phyloP scores from a whole-genome alignment of 2,888 invertebrate genomes.

The Bombyx huttoni region DNA sequence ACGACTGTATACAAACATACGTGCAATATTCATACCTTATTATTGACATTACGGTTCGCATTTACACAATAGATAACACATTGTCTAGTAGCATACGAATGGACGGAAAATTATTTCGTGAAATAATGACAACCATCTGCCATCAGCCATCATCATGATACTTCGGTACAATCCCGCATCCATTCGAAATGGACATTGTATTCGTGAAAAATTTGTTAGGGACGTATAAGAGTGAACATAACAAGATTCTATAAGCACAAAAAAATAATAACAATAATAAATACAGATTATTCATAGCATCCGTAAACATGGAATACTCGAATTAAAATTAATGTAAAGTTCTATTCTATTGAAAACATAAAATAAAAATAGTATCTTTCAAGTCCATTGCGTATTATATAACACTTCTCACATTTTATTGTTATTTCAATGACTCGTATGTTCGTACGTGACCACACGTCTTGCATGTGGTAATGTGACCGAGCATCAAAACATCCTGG shows the following conservation, averaged over 20 bases:
- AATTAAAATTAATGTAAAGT: too few species aligned
- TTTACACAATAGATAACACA: constrained; percentile 51
- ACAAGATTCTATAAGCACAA: background rate
- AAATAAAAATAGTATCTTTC: too few species aligned
- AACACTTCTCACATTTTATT: too few species aligned
- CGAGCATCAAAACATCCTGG: constrained; percentile 22
- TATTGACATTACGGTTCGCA: constrained; percentile 41
- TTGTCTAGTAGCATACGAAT: constrained; percentile 42
- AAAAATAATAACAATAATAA: background rate
- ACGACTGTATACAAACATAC: constrained; percentile 7
- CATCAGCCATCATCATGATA: too few species aligned
- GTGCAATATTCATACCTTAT: constrained; percentile 14
- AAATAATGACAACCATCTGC: constrained; percentile 22
- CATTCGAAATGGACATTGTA: constrained; percentile 9
- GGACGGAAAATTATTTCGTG: constrained; percentile 33
- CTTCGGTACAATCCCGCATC: constrained; percentile 25
- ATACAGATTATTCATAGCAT: too few species aligned
- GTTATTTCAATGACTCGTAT: constrained; percentile 7
- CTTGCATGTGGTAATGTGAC: constrained; percentile 7
- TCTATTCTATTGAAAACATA: too few species aligned
- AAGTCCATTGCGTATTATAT: too few species aligned
- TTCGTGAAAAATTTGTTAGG: constrained; percentile 1
- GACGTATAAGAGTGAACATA: background rate
- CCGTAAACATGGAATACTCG: too few species aligned
- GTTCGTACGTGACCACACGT: constrained; percentile 24